Base-by-base conservation (phyloP, 2,113 vertebrate genomes). In the Struthio camelus region DNA sequence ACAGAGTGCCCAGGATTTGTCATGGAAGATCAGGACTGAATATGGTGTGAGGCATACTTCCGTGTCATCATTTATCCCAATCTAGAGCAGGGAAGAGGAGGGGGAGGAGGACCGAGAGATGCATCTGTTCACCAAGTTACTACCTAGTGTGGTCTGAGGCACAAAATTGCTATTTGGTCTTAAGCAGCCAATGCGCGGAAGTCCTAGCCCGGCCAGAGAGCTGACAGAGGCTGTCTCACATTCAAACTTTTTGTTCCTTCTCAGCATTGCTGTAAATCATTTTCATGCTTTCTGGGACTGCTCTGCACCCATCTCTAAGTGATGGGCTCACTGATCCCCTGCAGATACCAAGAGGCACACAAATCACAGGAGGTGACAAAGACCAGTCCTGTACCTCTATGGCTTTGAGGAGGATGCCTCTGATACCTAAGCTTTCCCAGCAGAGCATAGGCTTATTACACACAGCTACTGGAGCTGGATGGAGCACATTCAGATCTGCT, bases 11-110 rank as follows among this genome's bases (percentile, higher is more conserved):
- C 40, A 44, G 30, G 67, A 34, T 51, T 80, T 89, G 46, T 46
- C 6, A 1, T 6, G 9, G 46, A 66, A 16, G 13, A 46, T 30
- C 27, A 30, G 51, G 58, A 44, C 19, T 2, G 2, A 3, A 0
- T 23, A 15, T 6, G 22, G 10, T 14, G 27, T 38, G 36, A 19
- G 34, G 8, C 22, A 5, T n/a, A 34, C 50, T 54, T 61, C 66
- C 36, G 44, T 42, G 34, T 42, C 53, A 54, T 19, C 28, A 22
- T 24, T 9, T 54, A 36, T 66, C 51, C 51, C 22, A 18, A 0
- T 10, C 28, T 19, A 16, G 34, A 38, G 36, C 53, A 65, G 51
- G 42, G 27, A 34, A 72, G 20, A 20, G 61, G n/a, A 67, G 46
- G 20, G 25, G 53, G 40, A 67, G 53, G 51, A 38, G 36, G 28